Evolutionary conservation across 2,888 invertebrate genomes (phyloP), one percentile per base, ranked within the genome.

Genomic region (Allophyes oxyacanthae): DNA sequence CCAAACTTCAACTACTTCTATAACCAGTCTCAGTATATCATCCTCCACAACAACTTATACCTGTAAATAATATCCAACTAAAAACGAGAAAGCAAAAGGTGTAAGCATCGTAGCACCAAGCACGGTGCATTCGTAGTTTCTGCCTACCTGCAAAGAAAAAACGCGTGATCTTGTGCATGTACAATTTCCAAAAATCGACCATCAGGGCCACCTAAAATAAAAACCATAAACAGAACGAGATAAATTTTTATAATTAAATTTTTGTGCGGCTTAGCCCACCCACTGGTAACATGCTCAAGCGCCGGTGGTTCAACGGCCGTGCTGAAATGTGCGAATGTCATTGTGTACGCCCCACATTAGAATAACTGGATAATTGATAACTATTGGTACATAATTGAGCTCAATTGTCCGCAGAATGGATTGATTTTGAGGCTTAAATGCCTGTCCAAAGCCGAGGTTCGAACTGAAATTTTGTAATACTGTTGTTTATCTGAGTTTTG

Each of bases 261-360:
- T n/a, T 66, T 50, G 52, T 45, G 45, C 44, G 37, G 44, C 8
- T 51, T 28, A 65, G 75, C 65, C 72, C 77, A 76, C 77, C 75
- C 75, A 74, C 77, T 41, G 59, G 53, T 46, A 54, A 48, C 64
- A 51, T 51, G 72, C 63, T 44, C 62, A 64, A 62, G 69, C 70
- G 72, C 57, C 67, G 59, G 46, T 77, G 77, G 87, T 85, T 87
- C 86, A 87, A 83, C 64, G 83, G 63, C 84, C 87, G 81, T 69
- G 64, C 65, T 75, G 78, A 84, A 83, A 86, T 86, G 85, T 79
- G 85, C 86, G 81, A 86, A 85, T 87, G 83, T 85, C 86, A 86
- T 84, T 84, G 81, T 83, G 77, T 77, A 74, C 70, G 66, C 62
- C 55, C 66, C 57, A 64, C 67, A 78, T 78, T 77, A 74, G 68